Evolutionary conservation across 2,113 vertebrate genomes (phyloP), one percentile per base, ranked within the genome.

Genomic region (Rhinopomastus cyanomelas): DNA sequence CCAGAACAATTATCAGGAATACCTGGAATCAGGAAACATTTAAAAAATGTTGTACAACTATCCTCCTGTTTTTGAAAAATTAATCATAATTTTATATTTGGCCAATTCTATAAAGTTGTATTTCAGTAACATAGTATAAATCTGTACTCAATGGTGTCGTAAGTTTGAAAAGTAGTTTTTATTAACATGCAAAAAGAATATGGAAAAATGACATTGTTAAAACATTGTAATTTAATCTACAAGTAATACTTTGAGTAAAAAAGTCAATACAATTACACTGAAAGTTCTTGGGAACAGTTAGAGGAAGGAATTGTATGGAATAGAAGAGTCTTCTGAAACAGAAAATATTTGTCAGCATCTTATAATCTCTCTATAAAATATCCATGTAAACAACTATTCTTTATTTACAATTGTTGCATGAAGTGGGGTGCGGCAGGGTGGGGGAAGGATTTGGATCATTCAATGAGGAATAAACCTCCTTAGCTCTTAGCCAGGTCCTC

Each of bases 151-250:
- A 11, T 61, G 51, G 61, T 53, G 88, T 80, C 51, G 21, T 84
- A 67, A 75, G 62, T 53, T 96, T 80, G 72, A 88, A 96, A 97
- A 95, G 87, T 94, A 7, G 30, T 49, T 94, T 97, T 98, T 97
- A 97, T 97, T 97, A 64, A 56, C 66, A 85, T 83, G 90, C 81
- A 90, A 92, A 96, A 90, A 62, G 73, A 87, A 81, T 92, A 93
- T 89, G 53, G 66, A 95, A 94, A 95, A 94, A 72, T 96, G 79
- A 86, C 75, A 69, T 72, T 64, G 62, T 84, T 81, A 69, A 84
- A 82, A 87, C 90, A 88, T 44, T 42, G 39, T 42, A 42, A 81
- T 92, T 92, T 95, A 17, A 72, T 91, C 88, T 91, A 78, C 57
- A 84, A 89, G 53, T 86, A 81, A 73, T 53, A 89, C 49, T 8